These are phyloP conservation scores for Chrysolina americana DNA, from an alignment of 2,888 invertebrate species.

Conservation along the genomic window DNA sequence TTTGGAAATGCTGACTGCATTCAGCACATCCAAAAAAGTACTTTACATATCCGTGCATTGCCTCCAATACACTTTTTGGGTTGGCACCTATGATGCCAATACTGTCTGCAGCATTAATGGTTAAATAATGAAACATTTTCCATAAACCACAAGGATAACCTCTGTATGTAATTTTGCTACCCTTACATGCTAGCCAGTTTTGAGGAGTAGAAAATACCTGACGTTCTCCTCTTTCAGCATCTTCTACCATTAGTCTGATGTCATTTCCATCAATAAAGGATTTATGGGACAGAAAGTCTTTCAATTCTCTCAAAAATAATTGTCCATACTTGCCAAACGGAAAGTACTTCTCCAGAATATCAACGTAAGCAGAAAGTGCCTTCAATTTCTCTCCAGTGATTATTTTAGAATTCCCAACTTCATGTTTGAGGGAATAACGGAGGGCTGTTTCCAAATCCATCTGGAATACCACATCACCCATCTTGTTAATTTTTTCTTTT, in stretches of 20 bases:
- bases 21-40: constrained; percentile 95
- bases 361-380: constrained; percentile 83
- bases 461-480: constrained; percentile 81
- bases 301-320: constrained; percentile 76
- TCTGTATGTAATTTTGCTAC: constrained; percentile 81
- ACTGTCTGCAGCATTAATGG: constrained; percentile 79
- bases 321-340: constrained; percentile 82
- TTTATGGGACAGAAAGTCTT: constrained; percentile 71
- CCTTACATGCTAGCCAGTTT: constrained; percentile 86
- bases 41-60: constrained; percentile 90
- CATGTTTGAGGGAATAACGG: constrained; percentile 85
- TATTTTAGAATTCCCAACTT: constrained; percentile 80
- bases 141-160: constrained; percentile 97
- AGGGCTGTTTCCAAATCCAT: constrained; percentile 88
- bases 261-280: constrained; percentile 74
- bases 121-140: constrained; percentile 93
- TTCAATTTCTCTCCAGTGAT: constrained; percentile 81
- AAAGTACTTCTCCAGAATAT: constrained; percentile 82
- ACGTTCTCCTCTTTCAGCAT: constrained; percentile 71
- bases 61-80: constrained; percentile 80
- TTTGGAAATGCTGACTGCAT: constrained; percentile 90
- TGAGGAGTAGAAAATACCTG: constrained; percentile 73
- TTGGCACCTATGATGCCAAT: constrained; percentile 67
- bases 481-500: constrained; percentile 64
- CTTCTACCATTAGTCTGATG: constrained; percentile 73